Percentiles rank a stretch among this genome's conserved stretches.
Evolutionary conservation across 2,797 vertebrate species (phyloP).

Genomic region (Pyrocephalus nanus): DNA sequence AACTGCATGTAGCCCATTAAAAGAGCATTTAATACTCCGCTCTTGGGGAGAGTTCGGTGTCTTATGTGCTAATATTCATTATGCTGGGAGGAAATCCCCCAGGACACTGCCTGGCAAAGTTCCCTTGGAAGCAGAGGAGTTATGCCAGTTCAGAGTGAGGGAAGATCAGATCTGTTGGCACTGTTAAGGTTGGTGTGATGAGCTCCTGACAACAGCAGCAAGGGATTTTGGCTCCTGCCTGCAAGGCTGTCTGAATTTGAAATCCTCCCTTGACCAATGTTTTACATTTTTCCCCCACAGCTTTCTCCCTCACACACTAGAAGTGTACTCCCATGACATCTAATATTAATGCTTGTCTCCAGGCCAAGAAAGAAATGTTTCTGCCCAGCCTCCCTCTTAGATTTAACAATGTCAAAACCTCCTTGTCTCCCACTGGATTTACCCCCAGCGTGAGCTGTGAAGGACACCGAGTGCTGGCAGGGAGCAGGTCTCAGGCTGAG

Average conservation of each 20-base stretch:
- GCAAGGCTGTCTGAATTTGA: not conserved
- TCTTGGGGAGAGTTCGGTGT: not conserved
- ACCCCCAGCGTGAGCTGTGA: not conserved
- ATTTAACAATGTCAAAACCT: not conserved
- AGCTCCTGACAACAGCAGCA: not conserved
- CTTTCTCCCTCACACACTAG: not conserved
- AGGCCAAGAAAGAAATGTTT: constrained; percentile 19
- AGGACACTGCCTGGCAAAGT: constrained; percentile 1
- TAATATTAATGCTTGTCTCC: constrained; percentile 40
- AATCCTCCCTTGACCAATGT: not conserved
- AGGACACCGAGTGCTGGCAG: rapidly evolving
- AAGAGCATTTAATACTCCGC: not conserved
- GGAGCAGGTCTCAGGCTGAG: not conserved
- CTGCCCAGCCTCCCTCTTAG: not conserved
- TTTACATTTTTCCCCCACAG: not conserved
- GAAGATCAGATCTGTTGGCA: not conserved
- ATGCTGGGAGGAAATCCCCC: constrained; percentile 14
- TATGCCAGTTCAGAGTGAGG: not conserved
- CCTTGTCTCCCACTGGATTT: not conserved
- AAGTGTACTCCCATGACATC: constrained; percentile 23
- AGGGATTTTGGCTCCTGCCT: not conserved
- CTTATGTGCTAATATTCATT: constrained; percentile 25
- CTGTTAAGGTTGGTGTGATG: not conserved
- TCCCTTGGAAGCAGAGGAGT: constrained; percentile 5
- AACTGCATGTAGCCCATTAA: not conserved